These are phyloP conservation scores for Microctonus aethiopoides DNA, from an alignment of 2,888 invertebrate species.

Conservation along the genomic window DNA sequence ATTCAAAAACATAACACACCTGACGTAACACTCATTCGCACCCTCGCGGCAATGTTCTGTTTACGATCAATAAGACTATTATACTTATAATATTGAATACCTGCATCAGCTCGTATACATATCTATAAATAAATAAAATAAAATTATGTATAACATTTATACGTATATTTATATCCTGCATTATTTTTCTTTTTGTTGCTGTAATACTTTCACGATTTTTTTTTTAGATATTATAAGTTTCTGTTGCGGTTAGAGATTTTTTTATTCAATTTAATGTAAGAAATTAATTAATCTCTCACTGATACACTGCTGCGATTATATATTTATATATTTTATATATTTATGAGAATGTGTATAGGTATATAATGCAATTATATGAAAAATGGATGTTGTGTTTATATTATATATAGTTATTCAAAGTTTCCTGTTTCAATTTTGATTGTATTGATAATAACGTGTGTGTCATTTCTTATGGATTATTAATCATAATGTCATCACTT, in stretches of 20 bases:
- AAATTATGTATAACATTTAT: slow-evolving; percentile 24
- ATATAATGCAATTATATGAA: too few species aligned
- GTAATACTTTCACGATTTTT: too few species aligned
- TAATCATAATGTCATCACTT: slow-evolving; percentile 52
- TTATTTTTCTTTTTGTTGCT: too few species aligned
- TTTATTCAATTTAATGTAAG: too few species aligned
- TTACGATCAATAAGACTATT: slow-evolving; percentile 26
- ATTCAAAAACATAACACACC: slow-evolving; percentile 19
- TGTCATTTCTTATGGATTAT: slow-evolving; percentile 55
- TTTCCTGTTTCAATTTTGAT: not conserved
- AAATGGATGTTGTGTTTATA: too few species aligned
- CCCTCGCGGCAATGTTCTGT: not conserved
- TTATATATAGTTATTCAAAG: not conserved
- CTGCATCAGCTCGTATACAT: not conserved
- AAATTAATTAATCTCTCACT: too few species aligned
- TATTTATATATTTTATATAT: too few species aligned
- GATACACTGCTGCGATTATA: too few species aligned
- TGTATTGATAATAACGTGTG: not conserved
- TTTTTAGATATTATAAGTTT: too few species aligned
- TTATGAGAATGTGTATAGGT: too few species aligned
- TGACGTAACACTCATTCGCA: slow-evolving; percentile 8
- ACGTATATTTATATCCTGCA: slow-evolving; percentile 17
- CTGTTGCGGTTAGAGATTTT: too few species aligned
- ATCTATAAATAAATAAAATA: not conserved
- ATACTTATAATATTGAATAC: not conserved